Percentiles rank a stretch among this genome's conserved stretches.
Conservation (phyloP, 2,888 invertebrate genomes). For the Galerucella nymphaeae region DNA sequence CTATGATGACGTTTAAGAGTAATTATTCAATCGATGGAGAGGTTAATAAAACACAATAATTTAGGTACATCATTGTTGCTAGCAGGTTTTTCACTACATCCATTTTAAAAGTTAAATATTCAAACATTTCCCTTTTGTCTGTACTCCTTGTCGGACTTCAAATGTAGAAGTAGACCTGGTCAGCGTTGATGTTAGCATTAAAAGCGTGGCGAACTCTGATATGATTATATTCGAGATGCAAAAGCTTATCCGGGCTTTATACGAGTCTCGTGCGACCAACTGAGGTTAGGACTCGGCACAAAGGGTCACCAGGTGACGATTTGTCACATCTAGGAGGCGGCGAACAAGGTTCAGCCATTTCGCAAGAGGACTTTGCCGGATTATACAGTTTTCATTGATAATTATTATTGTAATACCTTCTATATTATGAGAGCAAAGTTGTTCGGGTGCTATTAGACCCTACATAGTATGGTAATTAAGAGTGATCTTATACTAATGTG, state of each 20-base stretch:
- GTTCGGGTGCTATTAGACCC: constrained; percentile 4
- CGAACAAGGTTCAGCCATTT: constrained; percentile 66
- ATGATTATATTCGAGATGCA: constrained; percentile 59
- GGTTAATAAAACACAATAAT: too few species aligned
- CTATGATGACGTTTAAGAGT: too few species aligned
- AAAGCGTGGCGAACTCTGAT: constrained; percentile 53
- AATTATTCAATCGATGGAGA: too few species aligned
- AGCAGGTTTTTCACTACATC: too few species aligned
- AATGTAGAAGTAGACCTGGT: constrained; percentile 53
- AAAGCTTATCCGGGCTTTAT: constrained; percentile 55
- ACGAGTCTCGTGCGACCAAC: constrained; percentile 60
- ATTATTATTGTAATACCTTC: constrained; percentile 50
- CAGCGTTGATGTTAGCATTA: constrained; percentile 62
- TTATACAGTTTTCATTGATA: constrained; percentile 50
- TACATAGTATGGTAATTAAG: constrained; percentile 10
- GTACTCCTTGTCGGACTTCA: constrained; percentile 26
- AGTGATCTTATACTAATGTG: constrained; percentile 1
- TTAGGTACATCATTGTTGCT: too few species aligned
- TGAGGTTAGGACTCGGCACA: constrained; percentile 61
- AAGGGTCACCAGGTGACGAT: constrained; percentile 67
- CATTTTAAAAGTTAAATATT: too few species aligned
- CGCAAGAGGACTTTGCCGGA: constrained; percentile 53
- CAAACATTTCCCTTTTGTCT: constrained; percentile 3
- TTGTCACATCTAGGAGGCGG: constrained; percentile 62
- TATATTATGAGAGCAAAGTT: constrained; percentile 14